Conservation (phyloP, 2,888 invertebrate species). For the Stenodema calcarata region DNA sequence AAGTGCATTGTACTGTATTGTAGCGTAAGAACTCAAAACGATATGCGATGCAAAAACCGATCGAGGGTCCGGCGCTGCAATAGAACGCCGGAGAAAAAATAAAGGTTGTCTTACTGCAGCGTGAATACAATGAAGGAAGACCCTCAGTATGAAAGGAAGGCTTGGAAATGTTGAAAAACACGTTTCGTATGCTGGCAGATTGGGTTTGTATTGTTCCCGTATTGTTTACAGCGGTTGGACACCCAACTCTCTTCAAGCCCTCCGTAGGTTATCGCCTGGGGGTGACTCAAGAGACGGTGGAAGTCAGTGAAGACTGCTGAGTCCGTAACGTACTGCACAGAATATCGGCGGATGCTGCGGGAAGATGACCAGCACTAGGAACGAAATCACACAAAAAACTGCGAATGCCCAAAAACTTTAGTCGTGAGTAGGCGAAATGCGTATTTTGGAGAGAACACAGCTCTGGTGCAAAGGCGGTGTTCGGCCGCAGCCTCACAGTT, state of each 20-base stretch:
- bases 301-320: background rate
- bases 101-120: background rate
- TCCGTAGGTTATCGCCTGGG: background rate
- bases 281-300: background rate
- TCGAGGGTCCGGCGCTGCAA: background rate
- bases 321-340: too few species aligned
- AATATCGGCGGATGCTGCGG: too few species aligned
- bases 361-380: too few species aligned
- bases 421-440: too few species aligned
- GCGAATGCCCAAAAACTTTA: too few species aligned
- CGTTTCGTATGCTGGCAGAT: conserved; percentile 19
- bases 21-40: background rate
- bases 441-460: too few species aligned
- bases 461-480: too few species aligned
- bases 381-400: too few species aligned
- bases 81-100: too few species aligned
- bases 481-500: too few species aligned
- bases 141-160: background rate
- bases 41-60: background rate
- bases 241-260: background rate
- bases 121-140: background rate
- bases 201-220: background rate
- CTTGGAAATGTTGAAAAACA: conserved; percentile 26
- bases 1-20: conserved; percentile 24
- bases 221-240: conserved; percentile 2